Conservation (phyloP, 1,140 invertebrate species). For the Drosophila nigromelanica region DNA sequence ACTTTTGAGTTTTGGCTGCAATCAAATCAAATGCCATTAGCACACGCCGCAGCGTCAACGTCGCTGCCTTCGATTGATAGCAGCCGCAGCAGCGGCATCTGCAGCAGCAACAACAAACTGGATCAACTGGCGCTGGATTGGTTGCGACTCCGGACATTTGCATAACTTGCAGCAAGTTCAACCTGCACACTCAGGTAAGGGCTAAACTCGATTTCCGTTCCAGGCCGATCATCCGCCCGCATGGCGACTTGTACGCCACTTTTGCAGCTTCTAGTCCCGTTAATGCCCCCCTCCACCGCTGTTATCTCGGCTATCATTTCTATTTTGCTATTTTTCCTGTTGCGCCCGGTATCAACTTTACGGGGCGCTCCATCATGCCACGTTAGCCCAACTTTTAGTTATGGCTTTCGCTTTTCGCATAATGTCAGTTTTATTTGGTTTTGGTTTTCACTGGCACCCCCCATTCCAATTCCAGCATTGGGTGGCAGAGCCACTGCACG, state of each 20-base stretch:
- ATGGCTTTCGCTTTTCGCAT: conserved; percentile 82
- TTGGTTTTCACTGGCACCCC: conserved; percentile 67
- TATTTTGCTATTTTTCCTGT: conserved; percentile 64
- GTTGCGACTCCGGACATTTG: conserved; percentile 58
- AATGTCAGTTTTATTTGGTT: conserved; percentile 83
- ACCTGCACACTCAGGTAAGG: conserved; percentile 58
- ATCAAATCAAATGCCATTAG: conserved; percentile 80
- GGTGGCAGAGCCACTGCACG: conserved; percentile 6
- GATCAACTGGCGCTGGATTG: conserved; percentile 22
- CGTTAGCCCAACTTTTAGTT: conserved; percentile 80
- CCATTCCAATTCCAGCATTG: conserved; percentile 4
- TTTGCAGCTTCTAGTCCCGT: background rate
- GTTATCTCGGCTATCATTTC: conserved; percentile 71
- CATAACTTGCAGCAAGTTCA: conserved; percentile 75
- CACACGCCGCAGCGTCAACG: conserved; percentile 58
- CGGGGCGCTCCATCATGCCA: conserved; percentile 70
- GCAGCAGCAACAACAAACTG: background rate
- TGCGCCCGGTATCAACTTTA: conserved; percentile 64
- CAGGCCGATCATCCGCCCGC: conserved; percentile 8
- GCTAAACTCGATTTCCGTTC: conserved; percentile 80
- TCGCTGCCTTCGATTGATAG: conserved; percentile 63
- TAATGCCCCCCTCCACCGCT: background rate
- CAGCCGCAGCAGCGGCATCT: conserved; percentile 10
- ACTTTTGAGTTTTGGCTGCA: conserved; percentile 65
- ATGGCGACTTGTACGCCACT: conserved; percentile 2